These are phyloP conservation scores for Rhinoptilus africanus DNA, from an alignment of 2,113 vertebrate species.

Conservation along the genomic window DNA sequence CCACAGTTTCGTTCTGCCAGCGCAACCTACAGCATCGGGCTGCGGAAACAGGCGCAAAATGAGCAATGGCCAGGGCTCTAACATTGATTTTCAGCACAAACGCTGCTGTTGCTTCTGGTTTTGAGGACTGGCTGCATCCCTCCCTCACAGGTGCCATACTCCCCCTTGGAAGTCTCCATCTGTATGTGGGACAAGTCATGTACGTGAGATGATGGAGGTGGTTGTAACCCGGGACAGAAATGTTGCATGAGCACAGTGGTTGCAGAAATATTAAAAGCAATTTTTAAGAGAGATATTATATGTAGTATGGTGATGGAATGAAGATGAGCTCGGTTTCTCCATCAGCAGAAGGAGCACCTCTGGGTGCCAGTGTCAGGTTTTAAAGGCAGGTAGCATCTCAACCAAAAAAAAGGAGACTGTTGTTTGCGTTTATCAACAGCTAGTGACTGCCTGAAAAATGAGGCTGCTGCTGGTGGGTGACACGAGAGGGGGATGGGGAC, in stretches of 20 bases:
- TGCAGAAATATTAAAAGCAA: not conserved
- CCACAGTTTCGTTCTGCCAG: not conserved
- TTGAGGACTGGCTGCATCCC: not conserved
- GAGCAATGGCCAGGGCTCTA: rapidly evolving
- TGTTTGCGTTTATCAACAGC: not conserved
- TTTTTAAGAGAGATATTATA: not conserved
- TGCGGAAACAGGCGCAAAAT: not conserved
- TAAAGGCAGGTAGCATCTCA: not conserved
- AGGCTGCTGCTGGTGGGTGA: not conserved
- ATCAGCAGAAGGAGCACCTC: not conserved
- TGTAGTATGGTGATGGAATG: not conserved
- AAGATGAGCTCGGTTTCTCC: not conserved
- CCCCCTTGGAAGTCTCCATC: not conserved
- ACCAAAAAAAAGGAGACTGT: not conserved
- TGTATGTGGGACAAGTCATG: not conserved
- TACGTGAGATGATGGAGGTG: not conserved
- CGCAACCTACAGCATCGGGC: not conserved
- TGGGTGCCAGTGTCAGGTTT: not conserved
- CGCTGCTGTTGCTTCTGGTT: not conserved
- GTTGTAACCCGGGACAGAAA: not conserved
- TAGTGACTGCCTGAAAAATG: not conserved
- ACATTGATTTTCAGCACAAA: not conserved
- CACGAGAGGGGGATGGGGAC: not conserved
- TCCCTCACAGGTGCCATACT: not conserved
- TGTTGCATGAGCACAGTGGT: not conserved